phyloP scores from a whole-genome alignment of 2,888 invertebrate species.

The Drosophila testacea region DNA sequence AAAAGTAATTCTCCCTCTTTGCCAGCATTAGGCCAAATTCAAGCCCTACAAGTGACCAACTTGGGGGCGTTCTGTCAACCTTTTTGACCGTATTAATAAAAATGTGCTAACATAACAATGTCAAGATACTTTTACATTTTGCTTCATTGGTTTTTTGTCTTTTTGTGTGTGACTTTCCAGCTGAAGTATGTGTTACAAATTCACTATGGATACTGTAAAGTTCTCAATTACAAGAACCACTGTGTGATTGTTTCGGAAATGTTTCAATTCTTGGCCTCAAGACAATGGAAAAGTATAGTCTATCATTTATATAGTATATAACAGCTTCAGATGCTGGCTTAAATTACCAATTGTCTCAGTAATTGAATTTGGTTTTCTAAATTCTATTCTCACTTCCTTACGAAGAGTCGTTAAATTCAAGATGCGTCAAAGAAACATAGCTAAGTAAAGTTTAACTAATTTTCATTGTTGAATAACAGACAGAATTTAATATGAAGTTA shows the following conservation, averaged over 20 bases:
- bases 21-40: slow-evolving; percentile 1
- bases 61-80: slow-evolving; percentile 25
- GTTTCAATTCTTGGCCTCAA: slow-evolving; percentile 2
- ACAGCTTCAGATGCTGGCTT: slow-evolving; percentile 35
- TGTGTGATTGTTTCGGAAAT: slow-evolving; percentile 26
- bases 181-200: slow-evolving; percentile 45
- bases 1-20: not conserved
- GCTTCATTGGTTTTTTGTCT: slow-evolving; percentile 49
- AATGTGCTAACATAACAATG: slow-evolving; percentile 55
- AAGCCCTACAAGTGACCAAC: slow-evolving; percentile 55
- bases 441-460: not conserved
- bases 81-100: slow-evolving; percentile 45
- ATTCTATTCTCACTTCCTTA: not conserved
- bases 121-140: slow-evolving; percentile 62
- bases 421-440: not conserved
- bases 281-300: slow-evolving; percentile 20
- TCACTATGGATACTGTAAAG: slow-evolving; percentile 57
- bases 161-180: slow-evolving; percentile 16
- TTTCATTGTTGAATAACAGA: not conserved
- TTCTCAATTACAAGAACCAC: slow-evolving; percentile 67
- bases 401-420: not conserved
- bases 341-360: slow-evolving; percentile 53
- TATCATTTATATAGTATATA: slow-evolving; percentile 5
- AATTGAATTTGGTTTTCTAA: slow-evolving; percentile 61
- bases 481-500: too few species aligned